Evolutionary conservation across 2,888 invertebrate genomes (phyloP), one percentile per base, ranked within the genome.

Genomic region (Heliconius cydno): DNA sequence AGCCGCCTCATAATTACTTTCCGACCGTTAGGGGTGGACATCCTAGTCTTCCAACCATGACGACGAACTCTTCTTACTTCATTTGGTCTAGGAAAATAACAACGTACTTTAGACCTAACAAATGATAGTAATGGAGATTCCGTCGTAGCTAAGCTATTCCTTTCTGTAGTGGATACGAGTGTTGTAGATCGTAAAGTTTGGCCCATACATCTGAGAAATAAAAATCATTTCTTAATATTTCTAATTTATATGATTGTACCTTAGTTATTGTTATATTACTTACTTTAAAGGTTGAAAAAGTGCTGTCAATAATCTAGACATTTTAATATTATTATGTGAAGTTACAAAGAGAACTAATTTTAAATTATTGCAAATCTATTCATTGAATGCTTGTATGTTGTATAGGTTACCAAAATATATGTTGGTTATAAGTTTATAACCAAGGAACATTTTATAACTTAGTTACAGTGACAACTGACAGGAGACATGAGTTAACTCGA

Each of bases 1-100:
- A 98, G 95, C 84, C 97, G 95, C 85, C 97, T 95, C 97, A 98
- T 97, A 22, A 98, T 90, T 41, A 97, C 90, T 87, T 94, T 96
- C n/a, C 97, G 95, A 6, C 98, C 98, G 70, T 88, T 93, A 0
- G 94, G 93, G 1, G 97, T 97, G 0, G 97, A 95, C 95, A 98
- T 96, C 81, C 97, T 95, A 0, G 95, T 90, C 10, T 95, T 91
- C 96, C 96, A 98, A 1, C 98, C 98, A 83, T 97, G 97, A 13
- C 95, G 95, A 66, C 96, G 96, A 2, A 98, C 95, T 85, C 98
- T 95, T 86, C 95, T 96, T 0, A 96, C 95, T 93, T 98, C 98
- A 76, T 96, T 96, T 0, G 98, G 97, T 70, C 97, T 95, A 0
- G 97, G 97, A 86, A 98, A 98, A 86, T 97, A 96, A 85, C 96